phyloP scores from a whole-genome alignment of 2,888 invertebrate genomes.

The Sphaerophoria taeniata region DNA sequence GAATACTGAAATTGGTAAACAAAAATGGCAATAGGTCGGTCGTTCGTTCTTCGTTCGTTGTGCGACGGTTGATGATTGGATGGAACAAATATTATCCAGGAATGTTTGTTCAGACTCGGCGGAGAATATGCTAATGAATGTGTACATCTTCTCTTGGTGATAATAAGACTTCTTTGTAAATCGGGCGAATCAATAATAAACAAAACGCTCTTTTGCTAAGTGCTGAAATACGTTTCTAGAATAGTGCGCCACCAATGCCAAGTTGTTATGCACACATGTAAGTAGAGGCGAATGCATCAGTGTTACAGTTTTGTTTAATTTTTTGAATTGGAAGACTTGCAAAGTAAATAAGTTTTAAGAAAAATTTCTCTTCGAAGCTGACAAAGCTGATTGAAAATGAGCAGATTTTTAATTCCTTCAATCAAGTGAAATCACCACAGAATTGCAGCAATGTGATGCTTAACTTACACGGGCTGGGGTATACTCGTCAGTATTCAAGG shows the following conservation, averaged over 20 bases:
- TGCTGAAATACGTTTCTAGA: slow-evolving; percentile 20
- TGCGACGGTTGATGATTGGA: background rate
- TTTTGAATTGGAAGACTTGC: no score
- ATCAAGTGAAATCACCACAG: no score
- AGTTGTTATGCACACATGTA: background rate
- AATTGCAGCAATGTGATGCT: no score
- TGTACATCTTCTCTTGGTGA: slow-evolving; percentile 13
- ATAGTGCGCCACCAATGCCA: slow-evolving; percentile 16
- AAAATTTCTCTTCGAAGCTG: no score
- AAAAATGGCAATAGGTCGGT: slow-evolving; percentile 44
- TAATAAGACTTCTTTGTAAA: slow-evolving; percentile 47
- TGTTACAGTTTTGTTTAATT: background rate
- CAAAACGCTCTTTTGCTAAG: slow-evolving; percentile 26
- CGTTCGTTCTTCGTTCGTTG: slow-evolving; percentile 8
- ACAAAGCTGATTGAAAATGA: no score
- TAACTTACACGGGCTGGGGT: no score
- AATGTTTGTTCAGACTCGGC: slow-evolving; percentile 51
- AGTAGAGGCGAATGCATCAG: background rate
- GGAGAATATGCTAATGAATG: slow-evolving; percentile 57
- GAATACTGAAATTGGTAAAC: slow-evolving; percentile 49
- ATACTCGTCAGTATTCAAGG: no score
- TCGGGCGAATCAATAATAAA: slow-evolving; percentile 49
- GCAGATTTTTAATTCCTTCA: no score
- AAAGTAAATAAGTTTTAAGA: no score
- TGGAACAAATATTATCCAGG: slow-evolving; percentile 35